Evolutionary conservation across 2,113 vertebrate genomes (phyloP).

Genomic region (Dissostichus mawsoni): DNA sequence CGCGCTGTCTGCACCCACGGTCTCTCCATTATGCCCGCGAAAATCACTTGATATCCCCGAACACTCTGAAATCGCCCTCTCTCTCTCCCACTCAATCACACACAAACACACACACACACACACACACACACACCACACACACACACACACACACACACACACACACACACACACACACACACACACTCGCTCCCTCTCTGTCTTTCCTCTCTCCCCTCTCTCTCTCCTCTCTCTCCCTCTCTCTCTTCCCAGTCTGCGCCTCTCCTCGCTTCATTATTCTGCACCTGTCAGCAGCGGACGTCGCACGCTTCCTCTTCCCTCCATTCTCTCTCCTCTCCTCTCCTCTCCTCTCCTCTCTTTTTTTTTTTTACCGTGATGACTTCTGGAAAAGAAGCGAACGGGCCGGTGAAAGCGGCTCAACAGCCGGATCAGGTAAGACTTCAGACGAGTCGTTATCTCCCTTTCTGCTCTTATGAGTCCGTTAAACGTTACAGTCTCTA

Average conservation of each 20-base stretch:
- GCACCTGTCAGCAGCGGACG: slow-evolving; percentile 59
- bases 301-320: slow-evolving; percentile 1
- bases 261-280: slow-evolving; percentile 56
- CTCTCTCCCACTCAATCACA: not conserved
- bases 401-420: slow-evolving; percentile 87
- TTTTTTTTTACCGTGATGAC: slow-evolving; percentile 87
- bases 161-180: no score
- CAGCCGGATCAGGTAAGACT: slow-evolving; percentile 92
- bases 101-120: no score
- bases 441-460: not conserved
- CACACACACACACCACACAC: no score
- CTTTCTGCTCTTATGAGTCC: not conserved
- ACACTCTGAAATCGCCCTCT: slow-evolving; percentile 31
- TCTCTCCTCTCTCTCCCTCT: slow-evolving; percentile 14
- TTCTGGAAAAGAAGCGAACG: slow-evolving; percentile 90
- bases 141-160: no score
- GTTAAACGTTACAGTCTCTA: not conserved
- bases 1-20: slow-evolving; percentile 59
- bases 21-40: slow-evolving; percentile 59
- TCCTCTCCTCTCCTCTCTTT: not conserved
- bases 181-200: slow-evolving; percentile 24
- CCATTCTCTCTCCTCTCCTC: not conserved
- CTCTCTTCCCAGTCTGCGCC: slow-evolving; percentile 11
- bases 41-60: slow-evolving; percentile 60
- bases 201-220: slow-evolving; percentile 22